Percentiles rank a stretch among this genome's conserved stretches.
Evolutionary conservation across 2,888 invertebrate species (phyloP).

Genomic region (Oegoconia quadripuncta): DNA sequence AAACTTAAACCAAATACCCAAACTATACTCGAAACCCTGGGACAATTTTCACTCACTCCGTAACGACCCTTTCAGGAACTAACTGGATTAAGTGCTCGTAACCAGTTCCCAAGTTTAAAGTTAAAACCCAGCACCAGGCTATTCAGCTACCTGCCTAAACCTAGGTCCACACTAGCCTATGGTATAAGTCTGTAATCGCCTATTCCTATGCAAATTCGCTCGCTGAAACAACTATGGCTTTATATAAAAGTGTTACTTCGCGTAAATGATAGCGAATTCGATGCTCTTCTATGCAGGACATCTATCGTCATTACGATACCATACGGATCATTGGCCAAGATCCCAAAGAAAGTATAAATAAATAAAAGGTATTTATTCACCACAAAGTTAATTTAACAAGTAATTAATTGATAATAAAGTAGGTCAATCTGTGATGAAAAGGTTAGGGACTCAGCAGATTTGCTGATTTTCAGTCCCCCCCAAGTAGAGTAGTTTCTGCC

Average conservation of each 20-base stretch:
- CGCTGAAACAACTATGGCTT: constrained; percentile 73
- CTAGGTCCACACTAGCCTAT: constrained; percentile 56
- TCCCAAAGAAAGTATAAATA: too few species aligned
- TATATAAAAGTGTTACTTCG: constrained; percentile 49
- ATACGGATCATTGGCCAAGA: background rate
- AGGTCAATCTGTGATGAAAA: too few species aligned
- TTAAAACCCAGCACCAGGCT: constrained; percentile 14
- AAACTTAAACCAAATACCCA: too few species aligned
- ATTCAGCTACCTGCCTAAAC: constrained; percentile 31
- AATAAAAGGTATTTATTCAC: too few species aligned
- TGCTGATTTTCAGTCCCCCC: too few species aligned
- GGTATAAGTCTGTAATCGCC: constrained; percentile 70
- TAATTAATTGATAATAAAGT: too few species aligned
- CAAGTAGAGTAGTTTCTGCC: too few species aligned
- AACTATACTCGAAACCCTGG: too few species aligned
- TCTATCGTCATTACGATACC: background rate
- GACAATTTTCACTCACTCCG: background rate
- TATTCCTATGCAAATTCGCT: constrained; percentile 74
- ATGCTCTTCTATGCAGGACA: background rate
- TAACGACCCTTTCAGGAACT: constrained; percentile 1
- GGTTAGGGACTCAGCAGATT: too few species aligned
- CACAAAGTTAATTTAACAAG: too few species aligned
- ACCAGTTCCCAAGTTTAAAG: constrained; percentile 34
- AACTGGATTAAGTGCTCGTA: constrained; percentile 10
- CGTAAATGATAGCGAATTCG: constrained; percentile 21